These are phyloP conservation scores for Gymnoscopelus microlampas DNA, from an alignment of 2,797 vertebrate genomes.

Conservation along the genomic window DNA sequence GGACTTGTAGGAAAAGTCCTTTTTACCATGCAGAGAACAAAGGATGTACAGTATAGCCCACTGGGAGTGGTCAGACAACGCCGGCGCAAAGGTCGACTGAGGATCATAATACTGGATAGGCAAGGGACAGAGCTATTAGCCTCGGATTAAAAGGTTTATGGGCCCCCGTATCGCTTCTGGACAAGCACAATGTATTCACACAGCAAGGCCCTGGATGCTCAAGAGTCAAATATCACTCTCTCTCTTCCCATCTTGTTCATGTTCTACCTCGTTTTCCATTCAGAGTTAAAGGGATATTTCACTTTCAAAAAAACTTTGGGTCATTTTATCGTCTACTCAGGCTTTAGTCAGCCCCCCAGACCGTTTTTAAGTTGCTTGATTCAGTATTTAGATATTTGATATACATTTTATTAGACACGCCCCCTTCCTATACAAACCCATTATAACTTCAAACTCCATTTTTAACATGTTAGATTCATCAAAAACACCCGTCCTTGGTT, in stretches of 20 bases:
- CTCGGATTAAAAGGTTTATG: constrained; percentile 27
- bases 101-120: constrained; percentile 47
- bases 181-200: neutral
- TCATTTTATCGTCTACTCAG: no score
- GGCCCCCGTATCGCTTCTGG: neutral
- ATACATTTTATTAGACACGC: no score
- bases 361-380: no score
- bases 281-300: no score
- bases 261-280: constrained; percentile 17
- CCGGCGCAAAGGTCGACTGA: constrained; percentile 30
- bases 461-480: no score
- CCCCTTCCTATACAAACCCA: no score
- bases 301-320: no score
- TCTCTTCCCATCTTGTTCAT: constrained; percentile 3
- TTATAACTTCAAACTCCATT: no score
- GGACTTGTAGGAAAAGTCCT: constrained; percentile 45
- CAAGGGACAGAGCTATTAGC: constrained; percentile 13
- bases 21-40: constrained; percentile 43
- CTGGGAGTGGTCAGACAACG: constrained; percentile 35
- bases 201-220: constrained; percentile 47
- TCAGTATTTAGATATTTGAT: no score
- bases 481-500: no score
- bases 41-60: constrained; percentile 16
- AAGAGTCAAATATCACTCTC: neutral
- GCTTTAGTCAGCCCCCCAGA: no score